Conservation (phyloP, 2,888 invertebrate species). For the Steinernema carpocapsae region DNA sequence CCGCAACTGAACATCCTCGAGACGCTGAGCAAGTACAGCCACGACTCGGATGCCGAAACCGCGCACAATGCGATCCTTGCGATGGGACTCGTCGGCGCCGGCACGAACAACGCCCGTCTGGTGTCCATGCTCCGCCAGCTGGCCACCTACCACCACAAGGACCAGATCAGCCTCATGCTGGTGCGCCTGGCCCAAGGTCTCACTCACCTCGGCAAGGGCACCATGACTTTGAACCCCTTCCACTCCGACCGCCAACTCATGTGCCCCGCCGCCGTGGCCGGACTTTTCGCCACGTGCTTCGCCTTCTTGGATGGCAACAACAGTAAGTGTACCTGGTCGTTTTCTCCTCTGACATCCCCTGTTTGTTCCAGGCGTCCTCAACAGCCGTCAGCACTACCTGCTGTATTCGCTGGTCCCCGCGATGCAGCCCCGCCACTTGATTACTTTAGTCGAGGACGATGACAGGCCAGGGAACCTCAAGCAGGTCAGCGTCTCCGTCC, state of each 20-base stretch:
- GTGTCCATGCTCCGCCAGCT: conserved; percentile 96
- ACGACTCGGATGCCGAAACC: conserved; percentile 95
- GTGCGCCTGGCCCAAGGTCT: conserved; percentile 77
- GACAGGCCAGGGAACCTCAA: conserved; percentile 74
- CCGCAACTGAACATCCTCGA: conserved; percentile 93
- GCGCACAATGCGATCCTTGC: conserved; percentile 98
- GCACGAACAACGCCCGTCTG: conserved; percentile 77
- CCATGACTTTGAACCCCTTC: conserved; percentile 91
- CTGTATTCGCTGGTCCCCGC: conserved; percentile 92
- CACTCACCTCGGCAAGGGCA: conserved; percentile 97
- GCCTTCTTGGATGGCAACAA: conserved; percentile 96
- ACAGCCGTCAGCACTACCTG: conserved; percentile 93
- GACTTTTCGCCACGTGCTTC: conserved; percentile 88
- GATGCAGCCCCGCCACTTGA: conserved; percentile 98
- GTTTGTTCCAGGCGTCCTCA: conserved; percentile 72
- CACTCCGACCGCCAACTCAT: conserved; percentile 93
- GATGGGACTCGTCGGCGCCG: conserved; percentile 88
- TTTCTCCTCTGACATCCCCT: conserved; percentile 25
- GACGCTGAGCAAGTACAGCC: conserved; percentile 96
- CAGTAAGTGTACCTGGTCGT: conserved; percentile 75
- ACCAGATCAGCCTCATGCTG: conserved; percentile 79
- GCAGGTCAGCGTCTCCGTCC: conserved; percentile 77
- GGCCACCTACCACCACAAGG: conserved; percentile 96
- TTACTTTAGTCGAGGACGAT: conserved; percentile 89
- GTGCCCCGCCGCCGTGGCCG: conserved; percentile 93